A percentile compares a stretch with the other conserved stretches of the same genome.
Evolutionary conservation across 2,113 vertebrate genomes (phyloP).

Genomic region (Numenius arquata): DNA sequence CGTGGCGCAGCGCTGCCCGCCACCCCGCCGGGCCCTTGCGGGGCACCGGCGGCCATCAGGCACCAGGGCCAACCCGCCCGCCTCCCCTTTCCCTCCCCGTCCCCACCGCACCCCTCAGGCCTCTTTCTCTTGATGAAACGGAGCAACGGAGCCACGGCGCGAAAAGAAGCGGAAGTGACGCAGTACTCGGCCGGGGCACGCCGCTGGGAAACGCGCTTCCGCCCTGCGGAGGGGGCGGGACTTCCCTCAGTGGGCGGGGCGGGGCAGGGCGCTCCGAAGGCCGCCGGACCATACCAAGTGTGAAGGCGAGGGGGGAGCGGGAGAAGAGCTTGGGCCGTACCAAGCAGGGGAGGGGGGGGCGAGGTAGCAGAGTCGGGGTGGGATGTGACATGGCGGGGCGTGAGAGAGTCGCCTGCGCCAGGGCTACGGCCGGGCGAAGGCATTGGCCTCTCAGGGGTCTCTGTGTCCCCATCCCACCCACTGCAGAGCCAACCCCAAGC

Average conservation of each 20-base stretch:
- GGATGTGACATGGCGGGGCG: background rate
- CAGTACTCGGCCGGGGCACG: accelerated
- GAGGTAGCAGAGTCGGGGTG: accelerated
- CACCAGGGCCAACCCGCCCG: accelerated
- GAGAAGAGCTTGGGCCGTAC: background rate
- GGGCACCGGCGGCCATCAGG: background rate
- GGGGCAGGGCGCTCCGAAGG: accelerated
- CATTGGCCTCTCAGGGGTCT: too few relatives aligned
- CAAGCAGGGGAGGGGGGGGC: too few relatives aligned
- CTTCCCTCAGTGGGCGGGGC: too few relatives aligned
- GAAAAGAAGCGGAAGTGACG: background rate
- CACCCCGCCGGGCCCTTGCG: too few relatives aligned
- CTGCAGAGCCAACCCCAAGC: too few relatives aligned
- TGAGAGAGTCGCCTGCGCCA: accelerated
- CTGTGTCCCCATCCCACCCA: background rate
- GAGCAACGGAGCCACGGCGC: accelerated
- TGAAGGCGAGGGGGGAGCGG: too few relatives aligned
- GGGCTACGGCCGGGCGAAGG: background rate
- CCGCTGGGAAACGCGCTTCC: background rate
- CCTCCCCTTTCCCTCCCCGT: too few relatives aligned
- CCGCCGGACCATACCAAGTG: background rate
- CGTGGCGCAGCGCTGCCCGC: background rate
- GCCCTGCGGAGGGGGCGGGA: too few relatives aligned
- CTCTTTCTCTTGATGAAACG: background rate
- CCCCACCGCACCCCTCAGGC: background rate